phyloP scores from a whole-genome alignment of 1,140 invertebrate genomes.

The Zelostemma sp. region DNA sequence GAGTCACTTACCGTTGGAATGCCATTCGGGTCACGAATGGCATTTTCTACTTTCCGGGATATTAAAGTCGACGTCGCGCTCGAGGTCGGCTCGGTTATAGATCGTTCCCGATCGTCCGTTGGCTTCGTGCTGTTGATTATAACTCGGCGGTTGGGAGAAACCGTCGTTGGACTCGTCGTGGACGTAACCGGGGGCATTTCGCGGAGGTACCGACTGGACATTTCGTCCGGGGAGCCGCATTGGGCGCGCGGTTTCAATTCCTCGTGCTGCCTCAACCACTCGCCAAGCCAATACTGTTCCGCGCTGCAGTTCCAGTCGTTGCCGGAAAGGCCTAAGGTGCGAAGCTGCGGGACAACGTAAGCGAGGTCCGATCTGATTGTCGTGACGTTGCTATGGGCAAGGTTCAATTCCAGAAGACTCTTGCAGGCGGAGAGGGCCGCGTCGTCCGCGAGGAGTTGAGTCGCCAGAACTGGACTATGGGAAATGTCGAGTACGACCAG shows the following conservation, averaged over 20 bases:
- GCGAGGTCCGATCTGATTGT: conserved; percentile 77
- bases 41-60: conserved; percentile 32
- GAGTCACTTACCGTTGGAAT: conserved; percentile 29
- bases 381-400: conserved; percentile 76
- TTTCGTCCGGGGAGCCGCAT: conserved; percentile 59
- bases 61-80: conserved; percentile 25
- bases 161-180: conserved; percentile 16
- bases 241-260: conserved; percentile 60
- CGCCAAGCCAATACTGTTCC: conserved; percentile 74
- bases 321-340: conserved; percentile 72
- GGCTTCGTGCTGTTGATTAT: conserved; percentile 16
- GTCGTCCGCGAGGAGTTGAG: conserved; percentile 77
- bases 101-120: conserved; percentile 6
- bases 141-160: too few species aligned
- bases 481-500: conserved; percentile 81
- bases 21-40: conserved; percentile 28
- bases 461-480: conserved; percentile 78
- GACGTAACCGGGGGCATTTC: conserved; percentile 57
- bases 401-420: conserved; percentile 77
- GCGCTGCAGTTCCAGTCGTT: conserved; percentile 76
- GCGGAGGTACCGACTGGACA: conserved; percentile 62
- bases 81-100: conserved; percentile 16
- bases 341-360: conserved; percentile 78
- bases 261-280: conserved; percentile 74
- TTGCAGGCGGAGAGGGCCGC: conserved; percentile 79